Evolutionary conservation across 2,888 invertebrate species (phyloP).

Genomic region (Charanyca ferruginea): DNA sequence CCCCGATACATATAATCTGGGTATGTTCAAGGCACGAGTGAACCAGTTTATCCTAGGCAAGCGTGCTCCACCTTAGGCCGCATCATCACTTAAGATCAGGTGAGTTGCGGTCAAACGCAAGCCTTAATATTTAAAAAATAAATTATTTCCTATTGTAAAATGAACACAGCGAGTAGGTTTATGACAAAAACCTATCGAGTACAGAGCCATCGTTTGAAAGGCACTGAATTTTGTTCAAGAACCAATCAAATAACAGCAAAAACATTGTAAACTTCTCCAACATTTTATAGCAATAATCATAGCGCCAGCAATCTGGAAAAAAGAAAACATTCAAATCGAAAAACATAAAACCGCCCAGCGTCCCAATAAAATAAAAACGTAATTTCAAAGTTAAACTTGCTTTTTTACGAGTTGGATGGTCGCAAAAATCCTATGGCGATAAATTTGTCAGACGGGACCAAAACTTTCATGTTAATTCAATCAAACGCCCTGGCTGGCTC

Average conservation of each 20-base stretch:
- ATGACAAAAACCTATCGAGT: background rate
- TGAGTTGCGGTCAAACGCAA: too few species aligned
- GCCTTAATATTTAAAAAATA: too few species aligned
- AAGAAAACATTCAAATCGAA: slow-evolving; percentile 71
- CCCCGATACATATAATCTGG: too few species aligned
- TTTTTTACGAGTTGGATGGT: slow-evolving; percentile 78
- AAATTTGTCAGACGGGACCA: slow-evolving; percentile 83
- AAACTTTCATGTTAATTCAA: slow-evolving; percentile 90
- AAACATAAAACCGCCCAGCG: slow-evolving; percentile 70
- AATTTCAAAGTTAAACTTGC: slow-evolving; percentile 80
- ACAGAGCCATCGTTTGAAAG: too few species aligned
- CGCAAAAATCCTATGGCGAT: slow-evolving; percentile 81
- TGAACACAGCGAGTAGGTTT: background rate
- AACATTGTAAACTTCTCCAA: slow-evolving; percentile 6
- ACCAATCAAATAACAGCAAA: slow-evolving; percentile 5
- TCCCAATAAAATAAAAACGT: slow-evolving; percentile 81
- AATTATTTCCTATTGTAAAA: too few species aligned
- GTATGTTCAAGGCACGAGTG: too few species aligned
- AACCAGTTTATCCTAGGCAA: too few species aligned
- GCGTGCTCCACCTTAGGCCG: too few species aligned
- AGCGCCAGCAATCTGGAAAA: slow-evolving; percentile 35
- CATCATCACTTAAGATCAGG: too few species aligned
- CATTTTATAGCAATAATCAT: slow-evolving; percentile 38
- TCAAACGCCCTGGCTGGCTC: slow-evolving; percentile 83
- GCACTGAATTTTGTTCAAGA: background rate